Evolutionary conservation across 1,140 invertebrate species (phyloP), one percentile per base, ranked within the genome.

Genomic region (Calliopsis andreniformis): DNA sequence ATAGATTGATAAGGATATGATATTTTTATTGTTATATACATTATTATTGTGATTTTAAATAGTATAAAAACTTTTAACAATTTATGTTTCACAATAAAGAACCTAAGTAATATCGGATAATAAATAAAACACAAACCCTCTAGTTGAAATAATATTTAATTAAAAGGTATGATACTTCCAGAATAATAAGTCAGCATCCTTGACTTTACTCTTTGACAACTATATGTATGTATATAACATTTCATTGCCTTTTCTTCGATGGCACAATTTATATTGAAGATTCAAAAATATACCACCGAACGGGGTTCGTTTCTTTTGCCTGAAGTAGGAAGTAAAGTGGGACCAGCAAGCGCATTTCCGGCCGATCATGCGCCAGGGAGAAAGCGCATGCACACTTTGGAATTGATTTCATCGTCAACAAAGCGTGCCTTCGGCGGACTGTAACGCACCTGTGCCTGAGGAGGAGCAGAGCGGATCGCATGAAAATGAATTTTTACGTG

Each of bases 321-420:
- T 18, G 1, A 39, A 71, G 30, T 62, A 62, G 68, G 58, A 71
- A 71, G 68, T 49, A 35, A 51, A 62, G 45, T 39, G 43, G 30
- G 23, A 62, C 45, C 58, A 16, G 39, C 12, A 59, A 78, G 39
- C 30, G 69, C 58, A 56, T 76, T 81, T 72, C 72, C 80, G 80
- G 81, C 32, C 75, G 63, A 75, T 77, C 80, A 61, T 81, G 32
- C 18, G 61, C 70, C 16, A 62, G 14, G 43, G 77, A 76, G 82
- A 83, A 83, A 83, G 82, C 69, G 35, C 35, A 32, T 42, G 28
- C n/a, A 47, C 43, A 39, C 45, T 53, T 76, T 25, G 53, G 71
- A 83, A 84, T 83, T 83, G 78, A 84, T 83, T 84, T 84, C 67
- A 79, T 83, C 76, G 82, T 47, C 76, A 51, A 58, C 43, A 71